A percentile compares a stretch with the other conserved stretches of the same genome.
Evolutionary conservation across 2,113 vertebrate species (phyloP).

Genomic region (Perccottus glenii): DNA sequence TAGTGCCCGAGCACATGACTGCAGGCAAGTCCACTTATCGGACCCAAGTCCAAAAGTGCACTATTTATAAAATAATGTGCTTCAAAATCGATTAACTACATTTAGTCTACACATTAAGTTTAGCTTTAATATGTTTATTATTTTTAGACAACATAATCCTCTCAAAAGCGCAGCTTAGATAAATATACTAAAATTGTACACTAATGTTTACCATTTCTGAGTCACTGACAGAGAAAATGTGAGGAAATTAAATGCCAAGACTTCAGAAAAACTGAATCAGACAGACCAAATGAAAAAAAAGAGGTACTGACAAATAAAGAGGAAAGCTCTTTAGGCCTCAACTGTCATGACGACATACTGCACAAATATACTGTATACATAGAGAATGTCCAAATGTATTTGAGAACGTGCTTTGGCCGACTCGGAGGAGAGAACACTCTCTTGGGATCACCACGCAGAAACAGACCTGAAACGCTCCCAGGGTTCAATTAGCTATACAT

Average conservation of each 20-base stretch:
- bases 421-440: background rate
- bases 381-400: background rate
- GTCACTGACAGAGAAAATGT: conserved; percentile 25
- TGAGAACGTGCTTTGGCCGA: too few relatives aligned
- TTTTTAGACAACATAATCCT: background rate
- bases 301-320: background rate
- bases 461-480: background rate
- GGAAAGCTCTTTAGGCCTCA: background rate
- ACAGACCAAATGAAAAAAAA: conserved; percentile 9
- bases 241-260: conserved; percentile 20
- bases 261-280: conserved; percentile 52
- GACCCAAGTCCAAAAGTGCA: conserved; percentile 1
- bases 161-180: background rate
- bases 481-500: background rate
- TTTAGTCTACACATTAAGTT: too few relatives aligned
- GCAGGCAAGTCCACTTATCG: conserved; percentile 42
- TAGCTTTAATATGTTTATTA: too few relatives aligned
- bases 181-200: conserved; percentile 11
- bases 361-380: background rate
- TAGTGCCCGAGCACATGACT: conserved; percentile 12
- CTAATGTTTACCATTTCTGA: conserved; percentile 22
- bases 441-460: background rate
- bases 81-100: background rate
- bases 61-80: too few relatives aligned
- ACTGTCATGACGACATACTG: background rate